Percentiles rank a stretch among this genome's conserved stretches.
Conservation (phyloP, 2,113 vertebrate species). For the Rhinolophus sinicus region DNA sequence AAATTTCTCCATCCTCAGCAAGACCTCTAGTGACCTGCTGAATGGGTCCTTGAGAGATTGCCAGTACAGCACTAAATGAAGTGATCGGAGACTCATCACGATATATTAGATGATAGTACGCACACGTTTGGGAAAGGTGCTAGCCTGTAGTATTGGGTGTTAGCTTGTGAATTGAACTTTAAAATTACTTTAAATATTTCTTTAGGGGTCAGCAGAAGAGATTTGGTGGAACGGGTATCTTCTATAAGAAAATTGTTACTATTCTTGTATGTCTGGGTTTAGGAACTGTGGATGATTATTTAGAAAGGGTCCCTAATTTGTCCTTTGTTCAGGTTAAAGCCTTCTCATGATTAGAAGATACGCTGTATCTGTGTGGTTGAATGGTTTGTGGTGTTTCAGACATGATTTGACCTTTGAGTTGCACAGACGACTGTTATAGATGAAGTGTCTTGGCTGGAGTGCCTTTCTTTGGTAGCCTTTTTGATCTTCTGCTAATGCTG, state of each 20-base stretch:
- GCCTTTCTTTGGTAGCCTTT: background rate
- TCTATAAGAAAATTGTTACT: background rate
- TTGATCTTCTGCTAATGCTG: background rate
- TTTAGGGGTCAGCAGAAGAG: slow-evolving; percentile 60
- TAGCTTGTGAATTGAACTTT: slow-evolving; percentile 65
- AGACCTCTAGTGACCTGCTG: slow-evolving; percentile 48
- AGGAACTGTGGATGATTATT: background rate
- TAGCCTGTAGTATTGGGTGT: background rate
- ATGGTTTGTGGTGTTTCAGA: background rate
- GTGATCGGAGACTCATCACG: slow-evolving; percentile 21
- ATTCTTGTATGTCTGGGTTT: background rate
- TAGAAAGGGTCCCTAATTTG: background rate
- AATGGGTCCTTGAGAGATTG: slow-evolving; percentile 6
- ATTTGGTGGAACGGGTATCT: background rate
- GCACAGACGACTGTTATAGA: background rate
- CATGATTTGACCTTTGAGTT: background rate
- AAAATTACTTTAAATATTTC: slow-evolving; percentile 52
- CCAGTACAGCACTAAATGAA: slow-evolving; percentile 36
- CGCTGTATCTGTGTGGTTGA: background rate
- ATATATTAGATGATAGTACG: background rate
- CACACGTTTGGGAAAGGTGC: background rate
- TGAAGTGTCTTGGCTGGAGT: background rate
- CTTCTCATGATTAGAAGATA: background rate
- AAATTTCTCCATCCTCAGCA: slow-evolving; percentile 60
- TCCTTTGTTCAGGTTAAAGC: background rate